phyloP scores from a whole-genome alignment of 2,797 vertebrate genomes.

The Parotocinclus haroldoi region DNA sequence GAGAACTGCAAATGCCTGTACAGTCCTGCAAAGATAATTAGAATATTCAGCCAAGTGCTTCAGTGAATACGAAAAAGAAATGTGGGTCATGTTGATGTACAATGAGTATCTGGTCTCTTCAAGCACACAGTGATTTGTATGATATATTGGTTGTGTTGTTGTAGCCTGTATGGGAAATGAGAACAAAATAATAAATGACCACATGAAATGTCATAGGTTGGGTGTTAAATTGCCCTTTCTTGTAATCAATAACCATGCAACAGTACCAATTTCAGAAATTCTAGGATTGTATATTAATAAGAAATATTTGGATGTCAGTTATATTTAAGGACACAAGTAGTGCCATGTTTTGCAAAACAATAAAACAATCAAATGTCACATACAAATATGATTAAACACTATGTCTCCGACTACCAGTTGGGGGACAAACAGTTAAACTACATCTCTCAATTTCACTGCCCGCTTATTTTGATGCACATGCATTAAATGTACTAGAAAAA shows the following conservation, averaged over 20 bases:
- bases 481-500: no score
- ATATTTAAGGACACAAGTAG: no score
- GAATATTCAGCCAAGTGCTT: neutral
- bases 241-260: slow-evolving; percentile 72
- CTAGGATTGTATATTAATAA: no score
- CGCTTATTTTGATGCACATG: no score
- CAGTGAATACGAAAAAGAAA: slow-evolving; percentile 10
- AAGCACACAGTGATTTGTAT: slow-evolving; percentile 25
- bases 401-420: slow-evolving; percentile 39
- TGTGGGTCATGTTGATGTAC: slow-evolving; percentile 35
- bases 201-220: slow-evolving; percentile 26
- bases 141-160: slow-evolving; percentile 26
- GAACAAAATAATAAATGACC: slow-evolving; percentile 34
- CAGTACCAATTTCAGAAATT: slow-evolving; percentile 34
- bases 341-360: no score
- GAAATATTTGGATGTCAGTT: no score
- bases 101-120: slow-evolving; percentile 11
- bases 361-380: slow-evolving; percentile 60
- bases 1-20: slow-evolving; percentile 27
- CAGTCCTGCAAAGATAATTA: slow-evolving; percentile 34
- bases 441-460: slow-evolving; percentile 18
- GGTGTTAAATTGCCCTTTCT: slow-evolving; percentile 48
- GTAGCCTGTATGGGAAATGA: slow-evolving; percentile 5
- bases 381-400: slow-evolving; percentile 68
- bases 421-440: slow-evolving; percentile 62